phyloP scores from a whole-genome alignment of 2,797 vertebrate species.

The Cetoscarus ocellatus region DNA sequence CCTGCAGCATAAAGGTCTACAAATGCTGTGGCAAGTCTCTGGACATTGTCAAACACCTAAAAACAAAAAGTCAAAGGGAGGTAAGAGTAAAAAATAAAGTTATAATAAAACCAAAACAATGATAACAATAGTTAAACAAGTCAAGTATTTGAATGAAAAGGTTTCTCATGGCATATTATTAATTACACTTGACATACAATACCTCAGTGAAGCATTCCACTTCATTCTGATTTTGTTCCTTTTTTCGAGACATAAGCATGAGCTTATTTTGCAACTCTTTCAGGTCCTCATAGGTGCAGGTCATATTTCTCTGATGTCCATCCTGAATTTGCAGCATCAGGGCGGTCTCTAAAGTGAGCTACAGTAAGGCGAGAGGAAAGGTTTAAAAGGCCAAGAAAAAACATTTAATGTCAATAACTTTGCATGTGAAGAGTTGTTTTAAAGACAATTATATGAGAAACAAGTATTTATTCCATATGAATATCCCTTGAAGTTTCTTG shows the following conservation, averaged over 20 bases:
- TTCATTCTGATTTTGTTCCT: constrained; percentile 85
- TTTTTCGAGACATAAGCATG: constrained; percentile 94
- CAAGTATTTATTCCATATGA: too few species aligned
- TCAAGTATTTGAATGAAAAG: not conserved
- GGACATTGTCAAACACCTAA: constrained; percentile 89
- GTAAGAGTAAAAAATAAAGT: not conserved
- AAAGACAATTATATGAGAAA: too few species aligned
- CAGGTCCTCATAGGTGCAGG: constrained; percentile 86
- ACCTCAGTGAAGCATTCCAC: constrained; percentile 92
- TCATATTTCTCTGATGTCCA: constrained; percentile 7
- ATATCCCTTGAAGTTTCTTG: not conserved
- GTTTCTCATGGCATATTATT: too few species aligned
- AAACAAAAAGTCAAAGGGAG: constrained; percentile 6
- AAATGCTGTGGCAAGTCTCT: constrained; percentile 87
- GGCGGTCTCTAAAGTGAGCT: constrained; percentile 85
- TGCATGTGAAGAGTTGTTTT: not conserved
- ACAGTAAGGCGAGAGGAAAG: not conserved
- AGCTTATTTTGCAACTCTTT: constrained; percentile 92
- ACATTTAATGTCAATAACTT: not conserved
- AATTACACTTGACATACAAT: constrained; percentile 1
- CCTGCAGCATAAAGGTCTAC: constrained; percentile 88
- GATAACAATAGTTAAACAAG: not conserved
- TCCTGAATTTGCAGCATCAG: constrained; percentile 81
- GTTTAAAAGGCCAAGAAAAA: not conserved
- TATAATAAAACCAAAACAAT: not conserved